Evolutionary conservation across 2,113 vertebrate genomes (phyloP).

Genomic region (Leucoraja erinaceus): DNA sequence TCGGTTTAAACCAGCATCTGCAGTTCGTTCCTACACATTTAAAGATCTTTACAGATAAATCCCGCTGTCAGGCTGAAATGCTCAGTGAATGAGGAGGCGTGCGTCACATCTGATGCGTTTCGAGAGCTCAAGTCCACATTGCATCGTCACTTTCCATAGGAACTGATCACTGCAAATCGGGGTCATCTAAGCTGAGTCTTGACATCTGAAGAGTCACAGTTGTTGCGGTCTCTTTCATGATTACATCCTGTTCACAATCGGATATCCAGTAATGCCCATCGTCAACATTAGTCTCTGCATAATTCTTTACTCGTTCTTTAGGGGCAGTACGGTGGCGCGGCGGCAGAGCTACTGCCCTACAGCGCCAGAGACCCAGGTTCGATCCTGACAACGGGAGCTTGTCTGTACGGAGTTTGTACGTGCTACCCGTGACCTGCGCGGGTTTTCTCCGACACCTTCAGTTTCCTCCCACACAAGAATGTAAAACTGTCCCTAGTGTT

Average conservation of each 20-base stretch:
- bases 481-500: no score
- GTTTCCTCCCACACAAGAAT: no score
- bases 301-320: background rate
- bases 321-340: no score
- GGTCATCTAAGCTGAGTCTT: background rate
- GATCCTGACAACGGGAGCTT: no score
- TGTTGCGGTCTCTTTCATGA: background rate
- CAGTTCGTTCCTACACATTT: no score
- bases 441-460: no score
- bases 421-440: no score
- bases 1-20: no score
- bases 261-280: background rate
- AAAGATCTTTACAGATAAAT: background rate
- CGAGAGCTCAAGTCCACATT: background rate
- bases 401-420: no score
- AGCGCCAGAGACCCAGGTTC: no score
- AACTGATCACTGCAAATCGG: background rate
- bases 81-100: background rate
- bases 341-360: no score
- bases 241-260: background rate
- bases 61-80: background rate
- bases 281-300: background rate
- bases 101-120: background rate
- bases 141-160: background rate
- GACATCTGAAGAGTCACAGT: background rate